phyloP scores from a whole-genome alignment of 1,140 invertebrate species.

The Diachasma alloeum region DNA sequence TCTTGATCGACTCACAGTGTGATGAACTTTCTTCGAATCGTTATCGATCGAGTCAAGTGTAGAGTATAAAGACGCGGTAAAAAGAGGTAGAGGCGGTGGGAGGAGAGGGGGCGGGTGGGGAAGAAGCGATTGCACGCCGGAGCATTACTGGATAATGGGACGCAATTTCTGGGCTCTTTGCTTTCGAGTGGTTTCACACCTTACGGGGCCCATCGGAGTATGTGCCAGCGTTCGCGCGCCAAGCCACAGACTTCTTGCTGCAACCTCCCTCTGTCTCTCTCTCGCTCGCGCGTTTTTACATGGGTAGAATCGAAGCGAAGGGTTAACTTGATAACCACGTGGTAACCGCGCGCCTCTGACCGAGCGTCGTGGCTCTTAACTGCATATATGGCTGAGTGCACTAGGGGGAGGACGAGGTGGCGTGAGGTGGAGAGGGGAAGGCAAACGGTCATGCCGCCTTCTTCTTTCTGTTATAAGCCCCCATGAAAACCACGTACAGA shows the following conservation, averaged over 20 bases:
- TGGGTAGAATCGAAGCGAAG: constrained; percentile 53
- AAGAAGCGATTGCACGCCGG: constrained; percentile 47
- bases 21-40: constrained; percentile 53
- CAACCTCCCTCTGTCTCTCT: constrained; percentile 18
- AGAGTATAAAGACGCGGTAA: constrained; percentile 4
- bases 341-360: constrained; percentile 51
- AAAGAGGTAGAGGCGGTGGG: neutral
- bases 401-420: neutral
- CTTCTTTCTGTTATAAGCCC: neutral
- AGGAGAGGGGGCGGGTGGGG: neutral
- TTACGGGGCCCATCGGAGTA: constrained; percentile 35
- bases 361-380: constrained; percentile 9
- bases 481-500: constrained; percentile 6
- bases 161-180: constrained; percentile 65
- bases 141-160: constrained; percentile 61
- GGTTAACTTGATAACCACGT: constrained; percentile 64
- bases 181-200: constrained; percentile 65
- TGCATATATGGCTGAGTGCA: constrained; percentile 15
- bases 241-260: constrained; percentile 25
- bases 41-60: constrained; percentile 43
- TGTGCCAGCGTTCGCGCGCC: constrained; percentile 14
- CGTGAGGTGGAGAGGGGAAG: neutral
- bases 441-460: constrained; percentile 1
- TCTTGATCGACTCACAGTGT: constrained; percentile 14
- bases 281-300: constrained; percentile 21